Conservation (phyloP, 2,797 vertebrate species). For the Thaleichthys pacificus region DNA sequence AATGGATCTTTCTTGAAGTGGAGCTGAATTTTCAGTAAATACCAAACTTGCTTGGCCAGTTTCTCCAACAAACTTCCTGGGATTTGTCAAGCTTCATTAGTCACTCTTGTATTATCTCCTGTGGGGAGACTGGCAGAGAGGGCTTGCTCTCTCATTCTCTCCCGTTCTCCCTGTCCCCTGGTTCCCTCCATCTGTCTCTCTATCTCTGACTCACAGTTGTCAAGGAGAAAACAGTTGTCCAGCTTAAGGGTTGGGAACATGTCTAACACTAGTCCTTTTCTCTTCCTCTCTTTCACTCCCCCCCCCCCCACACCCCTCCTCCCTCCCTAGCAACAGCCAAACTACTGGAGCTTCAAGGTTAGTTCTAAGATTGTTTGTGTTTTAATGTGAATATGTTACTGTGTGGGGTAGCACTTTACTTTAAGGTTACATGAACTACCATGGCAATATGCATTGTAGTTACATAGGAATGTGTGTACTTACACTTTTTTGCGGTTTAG, state of each 20-base stretch:
- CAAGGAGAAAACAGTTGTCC: conserved; percentile 35
- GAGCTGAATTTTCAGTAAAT: background rate
- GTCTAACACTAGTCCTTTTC: conserved; percentile 55
- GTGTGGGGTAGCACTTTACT: background rate
- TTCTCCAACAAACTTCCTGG: conserved; percentile 4
- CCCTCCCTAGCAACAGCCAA: conserved; percentile 84
- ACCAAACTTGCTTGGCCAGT: background rate
- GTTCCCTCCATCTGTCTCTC: conserved; percentile 11
- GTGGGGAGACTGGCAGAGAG: conserved; percentile 8
- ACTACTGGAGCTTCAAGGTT: conserved; percentile 99
- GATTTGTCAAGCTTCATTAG: conserved; percentile 6
- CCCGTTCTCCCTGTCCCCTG: conserved; percentile 12
- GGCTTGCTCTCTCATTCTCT: conserved; percentile 21
- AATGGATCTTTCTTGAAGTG: background rate
- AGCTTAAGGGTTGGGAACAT: conserved; percentile 45
- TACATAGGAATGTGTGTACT: too few relatives aligned
- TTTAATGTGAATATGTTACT: conserved; percentile 2
- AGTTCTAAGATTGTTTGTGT: conserved; percentile 71
- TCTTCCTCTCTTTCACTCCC: conserved; percentile 26
- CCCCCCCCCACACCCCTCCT: conserved; percentile 33
- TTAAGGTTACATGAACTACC: too few relatives aligned
- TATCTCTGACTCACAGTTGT: conserved; percentile 21
- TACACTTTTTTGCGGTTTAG: too few relatives aligned
- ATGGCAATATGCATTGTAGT: too few relatives aligned
- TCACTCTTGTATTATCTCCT: conserved; percentile 9